Conservation (phyloP, 2,113 vertebrate species). For the Bufo gargarizans region DNA sequence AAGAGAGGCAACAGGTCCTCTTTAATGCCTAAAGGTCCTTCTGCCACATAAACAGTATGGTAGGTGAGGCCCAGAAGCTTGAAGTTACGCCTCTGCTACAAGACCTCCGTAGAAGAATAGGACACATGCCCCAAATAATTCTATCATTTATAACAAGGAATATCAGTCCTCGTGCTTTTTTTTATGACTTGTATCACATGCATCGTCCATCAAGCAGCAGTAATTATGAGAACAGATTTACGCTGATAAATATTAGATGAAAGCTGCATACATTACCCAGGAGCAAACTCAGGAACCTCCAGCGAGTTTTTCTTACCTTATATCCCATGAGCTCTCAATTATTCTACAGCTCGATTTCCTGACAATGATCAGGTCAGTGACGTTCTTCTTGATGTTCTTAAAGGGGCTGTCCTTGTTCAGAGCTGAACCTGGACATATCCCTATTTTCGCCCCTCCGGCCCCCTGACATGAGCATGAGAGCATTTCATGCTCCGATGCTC, state of each 20-base stretch:
- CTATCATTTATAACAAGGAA: neutral
- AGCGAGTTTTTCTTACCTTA: neutral
- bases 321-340: neutral
- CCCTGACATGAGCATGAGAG: no score
- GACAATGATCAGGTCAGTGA: neutral
- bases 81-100: no score
- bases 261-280: neutral
- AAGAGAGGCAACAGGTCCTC: no score
- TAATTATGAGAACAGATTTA: slow-evolving; percentile 13
- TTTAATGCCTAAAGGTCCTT: no score
- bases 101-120: neutral
- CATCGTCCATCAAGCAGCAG: slow-evolving; percentile 1
- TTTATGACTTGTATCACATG: neutral
- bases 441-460: no score
- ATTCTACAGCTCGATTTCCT: neutral
- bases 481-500: no score
- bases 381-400: neutral
- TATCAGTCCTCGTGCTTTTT: neutral
- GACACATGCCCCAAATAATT: neutral
- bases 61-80: no score
- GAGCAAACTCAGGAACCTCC: neutral
- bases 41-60: no score
- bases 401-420: no score
- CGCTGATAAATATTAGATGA: slow-evolving; percentile 13
- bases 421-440: no score